Evolutionary conservation across 2,888 invertebrate species (phyloP).

Genomic region (Drosophila aldrichi): DNA sequence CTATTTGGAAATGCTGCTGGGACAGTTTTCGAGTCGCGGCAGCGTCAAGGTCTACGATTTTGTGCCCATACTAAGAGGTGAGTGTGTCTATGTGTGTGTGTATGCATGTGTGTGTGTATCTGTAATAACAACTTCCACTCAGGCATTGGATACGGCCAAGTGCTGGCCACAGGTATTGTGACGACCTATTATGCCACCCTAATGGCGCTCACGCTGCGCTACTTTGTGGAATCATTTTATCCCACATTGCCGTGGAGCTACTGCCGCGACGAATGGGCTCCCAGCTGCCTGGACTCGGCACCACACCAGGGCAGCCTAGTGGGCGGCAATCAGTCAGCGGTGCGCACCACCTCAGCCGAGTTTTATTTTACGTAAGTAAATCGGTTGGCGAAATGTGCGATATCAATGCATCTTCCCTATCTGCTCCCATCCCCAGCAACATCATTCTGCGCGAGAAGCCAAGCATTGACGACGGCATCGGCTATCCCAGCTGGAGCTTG

Average conservation of each 20-base stretch:
- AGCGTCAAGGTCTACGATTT: slow-evolving; percentile 89
- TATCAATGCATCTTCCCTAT: slow-evolving; percentile 3
- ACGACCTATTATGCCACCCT: slow-evolving; percentile 89
- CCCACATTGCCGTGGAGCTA: slow-evolving; percentile 88
- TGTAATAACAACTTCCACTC: background rate
- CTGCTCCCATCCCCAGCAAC: slow-evolving; percentile 83
- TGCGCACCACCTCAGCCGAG: slow-evolving; percentile 84
- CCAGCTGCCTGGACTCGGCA: slow-evolving; percentile 81
- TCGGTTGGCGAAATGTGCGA: background rate
- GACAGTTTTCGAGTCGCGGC: slow-evolving; percentile 90
- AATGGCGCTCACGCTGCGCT: slow-evolving; percentile 89
- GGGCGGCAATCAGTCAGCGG: slow-evolving; percentile 21
- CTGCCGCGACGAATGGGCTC: slow-evolving; percentile 87
- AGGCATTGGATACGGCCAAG: slow-evolving; percentile 88
- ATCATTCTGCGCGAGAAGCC: slow-evolving; percentile 86
- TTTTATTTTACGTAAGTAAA: slow-evolving; percentile 85
- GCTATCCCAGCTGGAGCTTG: slow-evolving; percentile 87
- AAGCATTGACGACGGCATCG: slow-evolving; percentile 87
- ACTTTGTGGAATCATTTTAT: slow-evolving; percentile 88
- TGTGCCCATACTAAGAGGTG: slow-evolving; percentile 89
- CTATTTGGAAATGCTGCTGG: slow-evolving; percentile 90
- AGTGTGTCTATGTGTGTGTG: slow-evolving; percentile 82
- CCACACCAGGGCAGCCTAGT: slow-evolving; percentile 33
- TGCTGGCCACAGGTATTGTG: slow-evolving; percentile 86
- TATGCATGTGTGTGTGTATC: background rate